phyloP scores from a whole-genome alignment of 2,113 vertebrate genomes.

The Astatotilapia flaviijosephi region DNA sequence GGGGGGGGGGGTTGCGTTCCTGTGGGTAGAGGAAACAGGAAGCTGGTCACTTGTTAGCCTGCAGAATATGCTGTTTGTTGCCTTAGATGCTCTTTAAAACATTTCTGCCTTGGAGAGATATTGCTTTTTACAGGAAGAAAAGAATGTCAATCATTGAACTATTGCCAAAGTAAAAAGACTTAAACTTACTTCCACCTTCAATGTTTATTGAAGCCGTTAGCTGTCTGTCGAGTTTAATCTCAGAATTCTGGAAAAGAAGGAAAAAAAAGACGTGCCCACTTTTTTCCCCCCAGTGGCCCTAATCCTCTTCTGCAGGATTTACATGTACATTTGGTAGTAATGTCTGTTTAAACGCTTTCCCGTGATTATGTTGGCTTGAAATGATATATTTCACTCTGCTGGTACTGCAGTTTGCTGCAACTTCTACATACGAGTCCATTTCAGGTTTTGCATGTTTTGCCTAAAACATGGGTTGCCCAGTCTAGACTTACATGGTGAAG shows the following conservation, averaged over 20 bases:
- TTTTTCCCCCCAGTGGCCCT: background rate
- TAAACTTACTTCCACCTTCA: background rate
- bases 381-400: background rate
- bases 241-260: background rate
- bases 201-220: background rate
- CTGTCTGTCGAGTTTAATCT: background rate
- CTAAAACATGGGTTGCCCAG: background rate
- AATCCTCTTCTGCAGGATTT: background rate
- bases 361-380: background rate
- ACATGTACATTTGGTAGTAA: background rate
- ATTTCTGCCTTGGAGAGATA: background rate
- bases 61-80: background rate
- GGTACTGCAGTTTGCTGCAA: background rate
- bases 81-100: background rate
- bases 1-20: accelerated
- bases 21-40: background rate
- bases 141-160: background rate
- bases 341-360: background rate
- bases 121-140: background rate
- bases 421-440: background rate
- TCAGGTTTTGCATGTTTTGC: background rate
- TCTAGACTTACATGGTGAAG: background rate
- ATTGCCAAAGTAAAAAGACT: background rate
- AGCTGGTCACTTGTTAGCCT: background rate
- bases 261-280: background rate